These are phyloP conservation scores for Chrysina gloriosa DNA, from an alignment of 2,888 invertebrate species.

Conservation along the genomic window DNA sequence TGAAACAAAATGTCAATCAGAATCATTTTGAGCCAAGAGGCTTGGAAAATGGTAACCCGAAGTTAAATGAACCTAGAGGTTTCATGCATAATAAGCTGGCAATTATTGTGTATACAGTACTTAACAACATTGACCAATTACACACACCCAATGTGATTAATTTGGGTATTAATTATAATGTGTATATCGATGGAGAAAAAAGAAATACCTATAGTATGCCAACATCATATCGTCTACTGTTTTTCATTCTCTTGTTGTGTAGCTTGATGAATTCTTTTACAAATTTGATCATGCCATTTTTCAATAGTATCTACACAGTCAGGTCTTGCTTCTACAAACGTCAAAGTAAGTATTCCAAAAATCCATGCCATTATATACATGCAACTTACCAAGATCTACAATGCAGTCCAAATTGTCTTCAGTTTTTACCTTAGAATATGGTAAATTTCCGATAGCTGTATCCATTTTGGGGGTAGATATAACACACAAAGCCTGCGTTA, in stretches of 20 bases:
- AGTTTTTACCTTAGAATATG: slow-evolving; percentile 32
- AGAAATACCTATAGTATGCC: slow-evolving; percentile 5
- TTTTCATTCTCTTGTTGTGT: slow-evolving; percentile 25
- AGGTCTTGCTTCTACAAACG: slow-evolving; percentile 20
- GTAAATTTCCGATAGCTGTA: slow-evolving; percentile 3
- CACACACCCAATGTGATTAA: too few species aligned
- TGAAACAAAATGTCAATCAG: too few species aligned
- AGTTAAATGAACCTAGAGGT: too few species aligned
- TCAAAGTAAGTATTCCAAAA: background rate
- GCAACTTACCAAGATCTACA: slow-evolving; percentile 31
- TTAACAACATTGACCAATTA: too few species aligned
- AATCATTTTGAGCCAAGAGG: too few species aligned
- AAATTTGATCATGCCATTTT: background rate
- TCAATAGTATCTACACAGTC: slow-evolving; percentile 17
- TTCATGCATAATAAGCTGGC: too few species aligned
- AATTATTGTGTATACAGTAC: too few species aligned
- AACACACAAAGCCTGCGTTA: background rate
- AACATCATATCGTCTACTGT: slow-evolving; percentile 17
- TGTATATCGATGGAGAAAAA: background rate
- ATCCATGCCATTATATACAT: slow-evolving; percentile 1
- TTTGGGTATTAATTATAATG: too few species aligned
- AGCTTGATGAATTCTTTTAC: background rate
- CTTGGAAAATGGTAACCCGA: too few species aligned
- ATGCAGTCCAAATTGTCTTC: slow-evolving; percentile 28
- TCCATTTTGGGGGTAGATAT: slow-evolving; percentile 18